A percentile compares a stretch with the other conserved stretches of the same genome.
These are phyloP conservation scores for Anthoscopus minutus DNA, from an alignment of 2,113 vertebrate species.

Conservation along the genomic window DNA sequence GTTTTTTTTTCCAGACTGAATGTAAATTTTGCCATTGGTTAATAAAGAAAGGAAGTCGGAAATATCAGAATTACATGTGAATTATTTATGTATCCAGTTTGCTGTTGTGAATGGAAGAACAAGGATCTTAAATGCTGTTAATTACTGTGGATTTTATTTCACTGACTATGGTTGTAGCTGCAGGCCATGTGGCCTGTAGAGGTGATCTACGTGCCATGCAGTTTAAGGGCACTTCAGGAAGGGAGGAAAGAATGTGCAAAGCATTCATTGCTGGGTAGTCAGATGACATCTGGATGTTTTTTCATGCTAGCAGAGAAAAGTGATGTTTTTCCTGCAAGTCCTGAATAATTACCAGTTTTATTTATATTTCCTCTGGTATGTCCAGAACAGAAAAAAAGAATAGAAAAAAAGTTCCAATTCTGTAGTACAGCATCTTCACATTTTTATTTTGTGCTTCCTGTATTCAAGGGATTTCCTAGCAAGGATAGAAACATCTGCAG, in stretches of 20 bases:
- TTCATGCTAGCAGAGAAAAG: not conserved
- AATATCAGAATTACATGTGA: not conserved
- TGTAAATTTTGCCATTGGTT: constrained; percentile 42
- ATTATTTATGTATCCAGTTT: not conserved
- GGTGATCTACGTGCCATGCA: not conserved
- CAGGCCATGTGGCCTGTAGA: not conserved
- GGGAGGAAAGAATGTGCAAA: not conserved
- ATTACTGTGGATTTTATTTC: not conserved
- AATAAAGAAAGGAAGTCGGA: not conserved
- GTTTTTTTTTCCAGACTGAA: not conserved
- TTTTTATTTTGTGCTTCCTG: not conserved
- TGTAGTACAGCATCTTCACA: not conserved
- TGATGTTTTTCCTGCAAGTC: not conserved
- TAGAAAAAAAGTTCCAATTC: not conserved
- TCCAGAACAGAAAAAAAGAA: not conserved
- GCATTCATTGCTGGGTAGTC: not conserved
- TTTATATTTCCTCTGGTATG: not conserved
- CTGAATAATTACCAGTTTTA: not conserved
- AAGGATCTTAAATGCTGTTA: not conserved
- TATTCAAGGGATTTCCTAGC: constrained; percentile 37
- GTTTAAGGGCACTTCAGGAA: not conserved
- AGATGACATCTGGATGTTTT: not conserved
- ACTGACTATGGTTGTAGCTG: not conserved
- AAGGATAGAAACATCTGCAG: constrained; percentile 50
- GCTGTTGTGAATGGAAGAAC: not conserved